phyloP scores from a whole-genome alignment of 1,140 invertebrate genomes.

The Tetramorium alpestre region DNA sequence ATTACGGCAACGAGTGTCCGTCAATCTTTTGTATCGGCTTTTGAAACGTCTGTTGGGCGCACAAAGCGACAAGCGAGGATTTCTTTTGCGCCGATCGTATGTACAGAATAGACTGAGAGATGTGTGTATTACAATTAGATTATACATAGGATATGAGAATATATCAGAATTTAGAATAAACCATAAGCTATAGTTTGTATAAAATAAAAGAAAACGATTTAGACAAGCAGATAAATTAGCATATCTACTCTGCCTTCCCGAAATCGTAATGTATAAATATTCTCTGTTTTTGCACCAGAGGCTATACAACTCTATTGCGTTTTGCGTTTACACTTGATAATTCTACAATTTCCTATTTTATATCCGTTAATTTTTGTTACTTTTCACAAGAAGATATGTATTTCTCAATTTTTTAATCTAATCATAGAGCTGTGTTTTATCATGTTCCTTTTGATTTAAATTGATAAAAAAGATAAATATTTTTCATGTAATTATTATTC shows the following conservation, averaged over 20 bases:
- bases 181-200: constrained; percentile 70
- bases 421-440: background rate
- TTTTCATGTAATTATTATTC: constrained; percentile 21
- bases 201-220: constrained; percentile 69
- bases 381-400: background rate
- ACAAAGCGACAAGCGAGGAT: constrained; percentile 44
- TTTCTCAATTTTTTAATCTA: background rate
- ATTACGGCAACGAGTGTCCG: constrained; percentile 30
- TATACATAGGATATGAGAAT: constrained; percentile 58
- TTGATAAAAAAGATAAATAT: background rate
- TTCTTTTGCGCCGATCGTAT: constrained; percentile 65
- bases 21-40: constrained; percentile 70
- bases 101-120: constrained; percentile 80
- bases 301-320: constrained; percentile 40
- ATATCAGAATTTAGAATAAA: constrained; percentile 57
- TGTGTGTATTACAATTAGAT: constrained; percentile 72
- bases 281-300: constrained; percentile 65
- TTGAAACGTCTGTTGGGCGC: constrained; percentile 56
- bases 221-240: constrained; percentile 69
- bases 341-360: background rate
- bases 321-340: background rate
- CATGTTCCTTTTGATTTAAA: background rate
- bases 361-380: background rate
- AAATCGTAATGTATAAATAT: constrained; percentile 42
- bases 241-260: constrained; percentile 76